phyloP scores from a whole-genome alignment of 2,113 vertebrate genomes.

The Heterotilapia buettikoferi region DNA sequence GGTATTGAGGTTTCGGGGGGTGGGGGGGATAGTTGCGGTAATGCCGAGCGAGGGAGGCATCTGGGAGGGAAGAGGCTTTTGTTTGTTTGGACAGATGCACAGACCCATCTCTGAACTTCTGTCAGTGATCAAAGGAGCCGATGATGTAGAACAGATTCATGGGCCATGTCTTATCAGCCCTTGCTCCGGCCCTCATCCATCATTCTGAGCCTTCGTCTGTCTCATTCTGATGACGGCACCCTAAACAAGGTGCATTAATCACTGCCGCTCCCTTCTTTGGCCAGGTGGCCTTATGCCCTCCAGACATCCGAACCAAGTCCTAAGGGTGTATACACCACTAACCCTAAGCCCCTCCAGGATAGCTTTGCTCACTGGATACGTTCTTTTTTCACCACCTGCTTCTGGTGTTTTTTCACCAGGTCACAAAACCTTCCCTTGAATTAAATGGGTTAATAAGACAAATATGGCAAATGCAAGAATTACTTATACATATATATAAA shows the following conservation, averaged over 20 bases:
- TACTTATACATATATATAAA: background rate
- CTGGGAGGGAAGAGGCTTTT: slow-evolving; percentile 68
- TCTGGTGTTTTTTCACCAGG: slow-evolving; percentile 24
- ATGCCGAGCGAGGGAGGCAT: slow-evolving; percentile 10
- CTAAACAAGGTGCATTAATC: slow-evolving; percentile 96
- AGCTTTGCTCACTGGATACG: background rate
- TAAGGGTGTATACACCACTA: background rate
- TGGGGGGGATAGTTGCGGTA: background rate
- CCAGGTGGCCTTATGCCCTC: slow-evolving; percentile 90
- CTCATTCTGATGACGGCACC: slow-evolving; percentile 83
- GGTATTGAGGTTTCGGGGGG: background rate
- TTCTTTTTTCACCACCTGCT: background rate
- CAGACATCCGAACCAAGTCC: slow-evolving; percentile 68
- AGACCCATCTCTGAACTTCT: slow-evolving; percentile 88
- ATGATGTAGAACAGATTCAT: slow-evolving; percentile 96
- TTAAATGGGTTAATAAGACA: background rate
- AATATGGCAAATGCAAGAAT: background rate
- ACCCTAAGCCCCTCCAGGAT: slow-evolving; percentile 6
- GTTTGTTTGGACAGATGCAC: slow-evolving; percentile 92
- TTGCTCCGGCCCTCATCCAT: slow-evolving; percentile 82
- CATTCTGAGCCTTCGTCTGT: slow-evolving; percentile 80
- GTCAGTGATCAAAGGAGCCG: slow-evolving; percentile 91
- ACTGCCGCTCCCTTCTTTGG: slow-evolving; percentile 73
- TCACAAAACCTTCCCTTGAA: background rate
- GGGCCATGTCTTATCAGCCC: slow-evolving; percentile 92